phyloP scores from a whole-genome alignment of 2,797 vertebrate genomes.

The Esox lucius region DNA sequence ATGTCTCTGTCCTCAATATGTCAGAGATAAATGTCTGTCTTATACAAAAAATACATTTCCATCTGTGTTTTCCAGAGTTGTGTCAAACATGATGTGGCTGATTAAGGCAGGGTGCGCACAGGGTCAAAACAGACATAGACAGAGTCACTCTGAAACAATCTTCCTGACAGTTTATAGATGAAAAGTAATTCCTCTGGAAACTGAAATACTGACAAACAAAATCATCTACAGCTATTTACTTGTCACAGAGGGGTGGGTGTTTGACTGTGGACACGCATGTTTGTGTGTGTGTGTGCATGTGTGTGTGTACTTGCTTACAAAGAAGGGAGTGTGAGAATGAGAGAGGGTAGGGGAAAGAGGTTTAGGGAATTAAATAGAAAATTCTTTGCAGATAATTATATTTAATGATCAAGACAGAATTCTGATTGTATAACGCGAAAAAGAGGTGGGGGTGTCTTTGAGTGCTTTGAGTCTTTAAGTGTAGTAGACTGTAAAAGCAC shows the following conservation, averaged over 20 bases:
- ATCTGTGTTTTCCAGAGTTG: conserved; percentile 8
- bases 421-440: background rate
- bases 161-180: conserved; percentile 41
- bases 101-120: conserved; percentile 23
- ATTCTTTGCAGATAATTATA: background rate
- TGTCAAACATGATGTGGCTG: conserved; percentile 23
- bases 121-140: conserved; percentile 28
- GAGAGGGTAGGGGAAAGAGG: background rate
- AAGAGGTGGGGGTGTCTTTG: background rate
- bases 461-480: background rate
- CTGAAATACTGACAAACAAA: conserved; percentile 50
- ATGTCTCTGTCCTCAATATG: background rate
- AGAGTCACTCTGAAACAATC: conserved; percentile 41
- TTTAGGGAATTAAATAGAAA: background rate
- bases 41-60: background rate
- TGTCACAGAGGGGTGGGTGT: conserved; percentile 45
- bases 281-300: conserved; percentile 1
- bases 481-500: background rate
- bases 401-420: background rate
- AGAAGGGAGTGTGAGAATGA: background rate
- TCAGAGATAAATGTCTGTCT: background rate
- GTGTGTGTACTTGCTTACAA: background rate
- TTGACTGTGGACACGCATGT: background rate
- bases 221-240: conserved; percentile 55
- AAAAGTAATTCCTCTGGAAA: conserved; percentile 34